Percentiles rank a stretch among this genome's conserved stretches.
These are phyloP conservation scores for Dinoponera quadriceps DNA, from an alignment of 1,140 invertebrate genomes.

Conservation along the genomic window DNA sequence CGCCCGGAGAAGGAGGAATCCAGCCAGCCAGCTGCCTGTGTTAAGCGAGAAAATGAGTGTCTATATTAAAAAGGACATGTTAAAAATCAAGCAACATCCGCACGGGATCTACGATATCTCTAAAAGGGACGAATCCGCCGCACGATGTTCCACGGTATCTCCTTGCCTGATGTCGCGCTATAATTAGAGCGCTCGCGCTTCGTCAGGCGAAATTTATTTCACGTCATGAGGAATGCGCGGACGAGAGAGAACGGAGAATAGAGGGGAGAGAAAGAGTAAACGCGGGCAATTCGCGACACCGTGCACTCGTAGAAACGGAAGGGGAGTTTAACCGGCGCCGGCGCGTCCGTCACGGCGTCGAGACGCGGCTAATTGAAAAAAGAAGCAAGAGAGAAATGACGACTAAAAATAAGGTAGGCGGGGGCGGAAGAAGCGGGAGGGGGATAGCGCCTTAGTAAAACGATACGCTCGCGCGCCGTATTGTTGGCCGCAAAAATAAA, in stretches of 20 bases:
- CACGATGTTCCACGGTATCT: too few species aligned
- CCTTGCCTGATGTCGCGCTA: background rate
- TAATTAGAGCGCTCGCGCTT: conserved; percentile 34
- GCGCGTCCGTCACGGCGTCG: background rate
- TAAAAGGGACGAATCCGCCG: background rate
- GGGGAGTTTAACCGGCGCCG: background rate
- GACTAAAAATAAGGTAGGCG: conserved; percentile 35
- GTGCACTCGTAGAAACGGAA: conserved; percentile 8
- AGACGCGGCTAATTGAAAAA: conserved; percentile 8
- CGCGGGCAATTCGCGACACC: background rate
- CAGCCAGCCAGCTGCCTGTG: background rate
- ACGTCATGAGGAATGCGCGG: too few species aligned
- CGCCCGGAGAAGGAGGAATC: background rate
- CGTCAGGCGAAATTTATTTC: conserved; percentile 16
- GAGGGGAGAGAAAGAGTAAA: background rate
- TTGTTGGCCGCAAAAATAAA: conserved; percentile 64
- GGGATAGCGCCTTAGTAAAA: conserved; percentile 21
- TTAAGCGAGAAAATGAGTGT: conserved; percentile 41
- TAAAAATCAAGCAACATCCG: conserved; percentile 23
- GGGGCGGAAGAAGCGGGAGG: too few species aligned
- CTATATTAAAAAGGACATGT: conserved; percentile 40
- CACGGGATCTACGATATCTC: conserved; percentile 5
- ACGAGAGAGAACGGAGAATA: too few species aligned
- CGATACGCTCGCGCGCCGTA: conserved; percentile 41
- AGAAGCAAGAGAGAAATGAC: conserved; percentile 51